Conservation (phyloP, 1,140 invertebrate genomes). For the Homalodisca vitripennis region DNA sequence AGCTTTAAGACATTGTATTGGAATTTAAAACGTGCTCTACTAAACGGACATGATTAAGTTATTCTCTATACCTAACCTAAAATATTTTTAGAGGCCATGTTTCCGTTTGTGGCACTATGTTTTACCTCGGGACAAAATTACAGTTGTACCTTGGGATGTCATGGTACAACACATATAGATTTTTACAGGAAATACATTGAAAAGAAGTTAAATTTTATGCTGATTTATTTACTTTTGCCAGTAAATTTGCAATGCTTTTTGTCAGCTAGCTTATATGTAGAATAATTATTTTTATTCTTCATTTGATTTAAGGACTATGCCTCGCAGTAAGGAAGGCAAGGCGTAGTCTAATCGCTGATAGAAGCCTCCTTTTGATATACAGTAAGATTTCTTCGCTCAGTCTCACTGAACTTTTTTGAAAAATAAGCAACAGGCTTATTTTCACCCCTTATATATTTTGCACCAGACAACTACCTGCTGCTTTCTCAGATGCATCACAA, state of each 20-base stretch:
- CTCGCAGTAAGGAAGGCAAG: conserved; percentile 11
- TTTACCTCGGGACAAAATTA: conserved; percentile 6
- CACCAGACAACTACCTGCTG: too few species aligned
- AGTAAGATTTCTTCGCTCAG: too few species aligned
- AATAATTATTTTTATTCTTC: background rate
- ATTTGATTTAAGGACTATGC: background rate
- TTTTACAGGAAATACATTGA: too few species aligned
- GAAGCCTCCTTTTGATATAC: too few species aligned
- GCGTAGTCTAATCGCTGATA: too few species aligned
- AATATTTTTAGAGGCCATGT: background rate
- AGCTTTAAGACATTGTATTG: background rate
- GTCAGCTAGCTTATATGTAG: background rate
- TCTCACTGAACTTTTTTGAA: too few species aligned
- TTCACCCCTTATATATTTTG: too few species aligned
- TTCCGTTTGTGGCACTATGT: background rate
- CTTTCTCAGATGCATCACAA: too few species aligned
- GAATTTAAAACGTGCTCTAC: background rate
- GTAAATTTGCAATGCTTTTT: background rate
- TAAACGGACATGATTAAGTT: background rate
- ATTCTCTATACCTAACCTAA: background rate
- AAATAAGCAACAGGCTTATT: too few species aligned
- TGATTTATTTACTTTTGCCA: too few species aligned
- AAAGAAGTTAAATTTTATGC: background rate
- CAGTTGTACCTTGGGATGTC: conserved; percentile 3
- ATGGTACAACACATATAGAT: conserved; percentile 11